Base-by-base conservation (phyloP, 2,888 invertebrate species). In the Formica aserva region DNA sequence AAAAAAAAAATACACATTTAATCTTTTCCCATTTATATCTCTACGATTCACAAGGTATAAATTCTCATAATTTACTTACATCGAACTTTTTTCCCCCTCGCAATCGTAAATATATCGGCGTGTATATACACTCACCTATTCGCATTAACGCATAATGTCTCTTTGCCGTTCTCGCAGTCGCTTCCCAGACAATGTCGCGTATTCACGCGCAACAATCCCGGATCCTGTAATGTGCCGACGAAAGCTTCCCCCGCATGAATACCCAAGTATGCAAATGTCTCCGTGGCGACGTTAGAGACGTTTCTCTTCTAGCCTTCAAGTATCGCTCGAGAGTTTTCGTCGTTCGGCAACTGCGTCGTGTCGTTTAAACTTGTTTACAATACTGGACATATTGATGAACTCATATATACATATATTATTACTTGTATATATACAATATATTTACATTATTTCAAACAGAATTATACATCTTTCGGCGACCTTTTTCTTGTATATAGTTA, bases 211-310 rank as follows among this genome's bases (percentile, higher is more conserved):
- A 91, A 92, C 92, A 92, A 92, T 91, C 91, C 87, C 82, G 89
- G 89, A 92, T 91, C 89, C 89, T 91, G 90, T 91, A 92, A 92
- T 92, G 91, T 89, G 87, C 85, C 78, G 81, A 77, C 87, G 89
- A 91, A 91, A 91, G 92, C 92, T 91, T 91, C 88, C 86, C 85
- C 87, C 89, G 89, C 92, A 93, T 92, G 92, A 93, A 93, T 92
- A 93, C 90, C 91, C 90, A 92, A 93, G 89, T 93, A 93, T 93
- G 93, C 92, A 93, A 93, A 93, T 93, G 87, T 81, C 85, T 83
- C 82, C 76, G 84, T 81, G 85, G 88, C 90, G 85, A 87, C 90
- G 90, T 91, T 91, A 92, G 91, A 90, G 91, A 90, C 91, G 86
- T 91, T 90, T 89, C 92, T 35, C 92, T 65, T 88, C 75, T 87